Evolutionary conservation across 2,797 vertebrate species (phyloP).

Genomic region (Cygnus olor): DNA sequence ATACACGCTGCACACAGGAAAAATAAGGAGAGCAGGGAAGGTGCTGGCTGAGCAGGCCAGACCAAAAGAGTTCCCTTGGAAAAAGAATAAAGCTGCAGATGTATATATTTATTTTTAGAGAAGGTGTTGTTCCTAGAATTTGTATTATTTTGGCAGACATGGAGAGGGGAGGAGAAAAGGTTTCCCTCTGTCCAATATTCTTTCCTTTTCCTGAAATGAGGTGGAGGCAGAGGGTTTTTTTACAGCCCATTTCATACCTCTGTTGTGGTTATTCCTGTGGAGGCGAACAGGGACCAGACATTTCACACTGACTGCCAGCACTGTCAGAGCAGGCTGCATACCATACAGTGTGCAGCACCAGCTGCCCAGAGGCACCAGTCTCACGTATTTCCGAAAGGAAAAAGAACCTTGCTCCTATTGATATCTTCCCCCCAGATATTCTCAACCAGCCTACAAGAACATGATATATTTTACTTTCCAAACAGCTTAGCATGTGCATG

Average conservation of each 20-base stretch:
- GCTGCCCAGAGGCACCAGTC: neutral
- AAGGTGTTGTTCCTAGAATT: conserved; percentile 39
- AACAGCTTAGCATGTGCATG: neutral
- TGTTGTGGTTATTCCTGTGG: neutral
- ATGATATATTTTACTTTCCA: neutral
- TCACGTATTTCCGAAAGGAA: neutral
- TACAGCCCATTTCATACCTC: neutral
- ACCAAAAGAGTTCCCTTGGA: neutral
- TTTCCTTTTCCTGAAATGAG: neutral
- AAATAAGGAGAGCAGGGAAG: neutral
- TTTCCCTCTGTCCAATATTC: neutral
- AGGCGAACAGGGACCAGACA: neutral
- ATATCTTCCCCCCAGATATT: neutral
- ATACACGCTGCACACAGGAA: neutral
- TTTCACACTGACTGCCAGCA: neutral
- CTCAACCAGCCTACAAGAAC: neutral
- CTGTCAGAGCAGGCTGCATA: neutral
- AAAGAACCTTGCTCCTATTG: neutral
- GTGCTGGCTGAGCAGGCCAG: neutral
- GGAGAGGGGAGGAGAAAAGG: neutral
- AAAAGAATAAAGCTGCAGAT: conserved; percentile 27
- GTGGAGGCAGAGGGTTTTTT: neutral
- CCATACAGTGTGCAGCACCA: fast-evolving
- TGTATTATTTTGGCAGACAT: neutral
- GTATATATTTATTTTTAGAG: conserved; percentile 23